Percentiles rank a stretch among this genome's conserved stretches.
phyloP scores from a whole-genome alignment of 37 sponge, comb jelly and placozoan genomes.

The Geodia barretti region DNA sequence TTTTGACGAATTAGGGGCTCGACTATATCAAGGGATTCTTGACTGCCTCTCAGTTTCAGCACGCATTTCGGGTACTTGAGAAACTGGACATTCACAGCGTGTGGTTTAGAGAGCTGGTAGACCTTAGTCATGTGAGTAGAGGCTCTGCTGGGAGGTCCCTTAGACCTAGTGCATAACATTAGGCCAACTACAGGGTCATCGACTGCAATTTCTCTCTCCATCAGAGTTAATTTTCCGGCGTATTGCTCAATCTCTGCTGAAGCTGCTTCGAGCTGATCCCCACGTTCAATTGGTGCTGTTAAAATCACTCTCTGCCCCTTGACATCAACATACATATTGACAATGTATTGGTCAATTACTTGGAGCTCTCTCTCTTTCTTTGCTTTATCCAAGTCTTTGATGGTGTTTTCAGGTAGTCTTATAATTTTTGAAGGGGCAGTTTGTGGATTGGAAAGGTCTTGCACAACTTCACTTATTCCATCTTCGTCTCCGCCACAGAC shows the following conservation, averaged over 20 bases:
- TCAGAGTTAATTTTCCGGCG: constrained; percentile 17
- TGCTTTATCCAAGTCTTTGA: constrained; percentile 2
- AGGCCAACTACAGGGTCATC: constrained; percentile 44
- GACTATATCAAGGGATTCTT: constrained; percentile 19
- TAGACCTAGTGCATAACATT: not conserved
- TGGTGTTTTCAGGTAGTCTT: not conserved
- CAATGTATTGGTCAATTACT: not conserved
- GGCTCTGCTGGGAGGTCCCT: not conserved
- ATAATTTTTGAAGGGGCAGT: not conserved
- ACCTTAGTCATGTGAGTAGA: constrained; percentile 1
- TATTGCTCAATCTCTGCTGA: constrained; percentile 30
- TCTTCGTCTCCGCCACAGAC: not conserved
- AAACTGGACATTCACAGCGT: constrained; percentile 15
- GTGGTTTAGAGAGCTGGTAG: constrained; percentile 9
- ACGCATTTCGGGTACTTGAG: constrained; percentile 27
- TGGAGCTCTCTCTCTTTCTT: constrained; percentile 1
- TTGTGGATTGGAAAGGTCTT: not conserved
- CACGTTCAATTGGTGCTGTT: constrained; percentile 4
- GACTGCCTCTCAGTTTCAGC: constrained; percentile 22
- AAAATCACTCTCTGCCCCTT: constrained; percentile 10
- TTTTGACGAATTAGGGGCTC: constrained; percentile 7
- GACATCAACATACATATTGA: constrained; percentile 11
- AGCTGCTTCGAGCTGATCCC: constrained; percentile 37
- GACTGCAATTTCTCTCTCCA: constrained; percentile 6
- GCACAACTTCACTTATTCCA: not conserved